phyloP scores from a whole-genome alignment of 2,888 invertebrate species.

The Oasisia sp. region DNA sequence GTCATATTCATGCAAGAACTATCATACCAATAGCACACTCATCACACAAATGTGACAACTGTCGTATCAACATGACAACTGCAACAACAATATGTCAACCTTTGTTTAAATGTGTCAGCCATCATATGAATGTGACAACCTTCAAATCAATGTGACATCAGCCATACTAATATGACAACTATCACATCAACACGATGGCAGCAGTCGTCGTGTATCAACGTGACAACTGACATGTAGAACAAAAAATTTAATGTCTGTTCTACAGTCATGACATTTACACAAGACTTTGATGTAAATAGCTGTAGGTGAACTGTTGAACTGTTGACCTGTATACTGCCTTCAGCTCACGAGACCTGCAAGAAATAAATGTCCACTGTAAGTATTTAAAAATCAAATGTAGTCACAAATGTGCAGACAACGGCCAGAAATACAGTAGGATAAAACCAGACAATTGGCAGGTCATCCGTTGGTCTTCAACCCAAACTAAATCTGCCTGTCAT shows the following conservation, averaged over 20 bases:
- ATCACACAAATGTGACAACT: not conserved
- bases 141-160: not conserved
- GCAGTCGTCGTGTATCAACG: too few relatives aligned
- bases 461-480: too few relatives aligned
- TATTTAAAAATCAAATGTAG: not conserved
- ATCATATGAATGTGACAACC: not conserved
- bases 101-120: not conserved
- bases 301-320: not conserved
- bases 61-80: not conserved
- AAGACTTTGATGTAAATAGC: not conserved
- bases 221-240: too few relatives aligned
- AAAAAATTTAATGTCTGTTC: not conserved
- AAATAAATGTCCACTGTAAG: not conserved
- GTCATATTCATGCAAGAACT: not conserved
- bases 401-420: not conserved
- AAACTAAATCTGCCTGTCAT: too few relatives aligned
- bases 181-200: not conserved
- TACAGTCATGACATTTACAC: not conserved
- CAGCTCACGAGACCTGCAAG: constrained; percentile 12
- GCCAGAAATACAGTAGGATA: not conserved
- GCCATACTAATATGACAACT: not conserved
- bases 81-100: not conserved
- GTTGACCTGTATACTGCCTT: not conserved
- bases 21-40: not conserved
- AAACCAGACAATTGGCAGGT: not conserved